Conservation (phyloP, 1,140 invertebrate species). For the Gonioctena quinquepunctata region DNA sequence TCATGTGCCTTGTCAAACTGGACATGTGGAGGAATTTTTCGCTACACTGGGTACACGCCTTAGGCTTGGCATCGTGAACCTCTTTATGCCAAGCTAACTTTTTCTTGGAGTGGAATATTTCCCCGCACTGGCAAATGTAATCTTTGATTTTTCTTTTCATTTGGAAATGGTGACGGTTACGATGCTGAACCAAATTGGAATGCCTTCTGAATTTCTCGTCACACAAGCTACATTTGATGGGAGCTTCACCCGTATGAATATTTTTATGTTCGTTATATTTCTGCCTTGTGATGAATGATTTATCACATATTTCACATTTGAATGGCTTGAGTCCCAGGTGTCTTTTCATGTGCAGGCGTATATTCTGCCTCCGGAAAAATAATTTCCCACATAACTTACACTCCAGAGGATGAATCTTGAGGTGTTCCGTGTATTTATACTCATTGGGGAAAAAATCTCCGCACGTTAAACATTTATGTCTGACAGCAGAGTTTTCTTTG, state of each 20-base stretch:
- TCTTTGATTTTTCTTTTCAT: slow-evolving; percentile 72
- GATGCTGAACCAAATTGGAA: slow-evolving; percentile 84
- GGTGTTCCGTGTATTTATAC: slow-evolving; percentile 67
- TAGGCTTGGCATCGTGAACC: slow-evolving; percentile 80
- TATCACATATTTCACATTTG: slow-evolving; percentile 74
- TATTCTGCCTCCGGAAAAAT: slow-evolving; percentile 72
- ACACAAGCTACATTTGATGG: slow-evolving; percentile 80
- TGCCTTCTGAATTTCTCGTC: slow-evolving; percentile 81
- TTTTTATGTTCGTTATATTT: slow-evolving; percentile 79
- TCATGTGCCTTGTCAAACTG: slow-evolving; percentile 81
- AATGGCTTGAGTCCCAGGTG: slow-evolving; percentile 78
- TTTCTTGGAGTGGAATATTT: slow-evolving; percentile 78
- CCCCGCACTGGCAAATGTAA: slow-evolving; percentile 81
- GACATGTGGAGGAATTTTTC: slow-evolving; percentile 82
- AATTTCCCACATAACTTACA: slow-evolving; percentile 79
- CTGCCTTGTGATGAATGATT: slow-evolving; percentile 79
- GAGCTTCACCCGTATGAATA: slow-evolving; percentile 79
- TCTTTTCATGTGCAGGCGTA: slow-evolving; percentile 55
- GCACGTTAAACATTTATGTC: slow-evolving; percentile 62
- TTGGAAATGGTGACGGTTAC: slow-evolving; percentile 70
- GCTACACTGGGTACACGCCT: slow-evolving; percentile 80
- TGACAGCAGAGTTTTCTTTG: slow-evolving; percentile 26
- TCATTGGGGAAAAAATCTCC: slow-evolving; percentile 65
- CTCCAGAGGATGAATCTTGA: slow-evolving; percentile 78
- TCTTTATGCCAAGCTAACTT: slow-evolving; percentile 85